Evolutionary conservation across 2,888 invertebrate genomes (phyloP), one percentile per base, ranked within the genome.

Genomic region (Plutella xylostella): DNA sequence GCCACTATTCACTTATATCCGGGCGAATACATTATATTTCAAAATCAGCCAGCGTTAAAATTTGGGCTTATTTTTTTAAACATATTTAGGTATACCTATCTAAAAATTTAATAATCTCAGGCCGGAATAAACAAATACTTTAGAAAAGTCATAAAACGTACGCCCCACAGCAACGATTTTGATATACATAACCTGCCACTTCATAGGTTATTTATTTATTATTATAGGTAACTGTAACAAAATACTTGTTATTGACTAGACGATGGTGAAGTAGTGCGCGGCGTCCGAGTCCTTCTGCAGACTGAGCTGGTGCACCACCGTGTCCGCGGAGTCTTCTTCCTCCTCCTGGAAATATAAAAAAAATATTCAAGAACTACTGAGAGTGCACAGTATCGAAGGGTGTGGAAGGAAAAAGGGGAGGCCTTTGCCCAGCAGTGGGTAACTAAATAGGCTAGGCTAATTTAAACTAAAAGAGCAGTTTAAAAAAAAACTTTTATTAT

Each of bases 181-280:
- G n/a, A n/a, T n/a, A n/a, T n/a, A n/a, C n/a, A n/a, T n/a, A n/a
- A n/a, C n/a, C n/a, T n/a, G n/a, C n/a, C n/a, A n/a, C n/a, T n/a
- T n/a, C n/a, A n/a, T n/a, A n/a, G n/a, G n/a, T n/a, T n/a, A n/a
- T n/a, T n/a, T n/a, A n/a, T n/a, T n/a, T n/a, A n/a, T n/a, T n/a
- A n/a, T n/a, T n/a, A n/a, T n/a, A n/a, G n/a, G n/a, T n/a, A n/a
- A n/a, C n/a, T n/a, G n/a, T n/a, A n/a, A n/a, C n/a, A n/a, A n/a
- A n/a, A n/a, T n/a, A n/a, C n/a, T n/a, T 28, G 7, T 2, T 4
- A 2, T 22, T 0, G 15, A 43, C 43, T 55, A 65, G 6, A 72
- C 74, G 30, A 79, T 67, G 12, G 74, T 72, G 52, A 65, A 78
- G 58, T 69, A 78, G 43, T 74, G 75, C 0, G 73, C 66, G 47